A percentile compares a stretch with the other conserved stretches of the same genome.
phyloP scores from a whole-genome alignment of 2,888 invertebrate genomes.

The Chironomus tentans region DNA sequence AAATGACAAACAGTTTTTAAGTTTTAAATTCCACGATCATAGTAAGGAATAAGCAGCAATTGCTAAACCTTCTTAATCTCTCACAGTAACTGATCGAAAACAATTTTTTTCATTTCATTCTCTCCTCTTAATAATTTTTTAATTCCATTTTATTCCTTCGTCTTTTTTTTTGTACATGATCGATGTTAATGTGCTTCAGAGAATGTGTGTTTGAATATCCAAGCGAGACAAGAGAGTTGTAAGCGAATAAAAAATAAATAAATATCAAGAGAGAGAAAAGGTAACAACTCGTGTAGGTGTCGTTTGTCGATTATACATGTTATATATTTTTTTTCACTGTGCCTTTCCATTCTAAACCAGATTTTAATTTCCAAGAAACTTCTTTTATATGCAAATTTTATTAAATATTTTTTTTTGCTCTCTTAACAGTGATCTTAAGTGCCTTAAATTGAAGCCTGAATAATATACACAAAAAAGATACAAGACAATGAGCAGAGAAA shows the following conservation, averaged over 20 bases:
- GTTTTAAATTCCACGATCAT: too few relatives aligned
- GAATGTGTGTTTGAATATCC: not conserved
- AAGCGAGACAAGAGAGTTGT: not conserved
- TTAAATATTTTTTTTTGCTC: not conserved
- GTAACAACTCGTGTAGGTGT: slow-evolving; percentile 14
- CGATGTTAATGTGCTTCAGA: not conserved
- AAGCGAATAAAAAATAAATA: not conserved
- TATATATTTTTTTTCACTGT: not conserved
- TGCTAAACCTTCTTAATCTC: too few relatives aligned
- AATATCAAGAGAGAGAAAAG: not conserved
- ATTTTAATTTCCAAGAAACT: slow-evolving; percentile 22
- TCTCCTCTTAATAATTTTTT: too few relatives aligned
- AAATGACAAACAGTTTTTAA: too few relatives aligned
- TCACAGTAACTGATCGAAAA: too few relatives aligned
- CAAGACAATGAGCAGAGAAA: not conserved
- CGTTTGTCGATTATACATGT: not conserved
- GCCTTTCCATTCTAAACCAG: slow-evolving; percentile 19
- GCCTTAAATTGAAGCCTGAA: not conserved
- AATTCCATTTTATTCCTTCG: too few relatives aligned
- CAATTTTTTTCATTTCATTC: too few relatives aligned
- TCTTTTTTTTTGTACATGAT: not conserved
- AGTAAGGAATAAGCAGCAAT: too few relatives aligned
- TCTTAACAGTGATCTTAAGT: not conserved
- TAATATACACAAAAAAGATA: not conserved
- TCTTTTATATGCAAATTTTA: slow-evolving; percentile 27